These are phyloP conservation scores for Phasianus colchicus DNA, from an alignment of 2,113 vertebrate genomes.

Conservation along the genomic window DNA sequence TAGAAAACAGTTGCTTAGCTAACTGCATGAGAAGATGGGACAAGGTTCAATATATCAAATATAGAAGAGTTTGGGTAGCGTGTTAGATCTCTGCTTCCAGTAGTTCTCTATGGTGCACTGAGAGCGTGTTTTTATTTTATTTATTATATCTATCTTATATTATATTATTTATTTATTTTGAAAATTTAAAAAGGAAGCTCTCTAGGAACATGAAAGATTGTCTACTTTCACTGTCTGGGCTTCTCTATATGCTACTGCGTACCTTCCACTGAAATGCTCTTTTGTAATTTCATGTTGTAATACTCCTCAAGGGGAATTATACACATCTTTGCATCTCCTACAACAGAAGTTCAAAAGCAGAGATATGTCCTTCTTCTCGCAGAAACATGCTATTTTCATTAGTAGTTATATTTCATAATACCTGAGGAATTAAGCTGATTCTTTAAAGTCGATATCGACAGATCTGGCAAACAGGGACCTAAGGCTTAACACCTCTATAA, in stretches of 20 bases:
- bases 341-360: not conserved
- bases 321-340: not conserved
- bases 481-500: not conserved
- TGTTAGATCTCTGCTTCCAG: not conserved
- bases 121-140: not conserved
- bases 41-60: not conserved
- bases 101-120: not conserved
- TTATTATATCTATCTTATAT: not conserved
- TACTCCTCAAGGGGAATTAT: not conserved
- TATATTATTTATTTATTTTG: not conserved
- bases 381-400: not conserved
- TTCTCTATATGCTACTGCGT: not conserved
- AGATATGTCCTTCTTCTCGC: not conserved
- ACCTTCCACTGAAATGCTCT: not conserved
- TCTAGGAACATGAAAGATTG: not conserved
- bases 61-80: not conserved
- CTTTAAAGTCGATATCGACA: not conserved
- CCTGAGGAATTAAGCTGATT: not conserved
- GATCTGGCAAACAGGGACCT: not conserved
- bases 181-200: not conserved
- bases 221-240: rapidly evolving
- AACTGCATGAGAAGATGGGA: not conserved
- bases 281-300: not conserved
- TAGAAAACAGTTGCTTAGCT: not conserved
- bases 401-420: not conserved